Percentiles rank a stretch among this genome's conserved stretches.
phyloP scores from a whole-genome alignment of 2,888 invertebrate species.

The Noctua comes region DNA sequence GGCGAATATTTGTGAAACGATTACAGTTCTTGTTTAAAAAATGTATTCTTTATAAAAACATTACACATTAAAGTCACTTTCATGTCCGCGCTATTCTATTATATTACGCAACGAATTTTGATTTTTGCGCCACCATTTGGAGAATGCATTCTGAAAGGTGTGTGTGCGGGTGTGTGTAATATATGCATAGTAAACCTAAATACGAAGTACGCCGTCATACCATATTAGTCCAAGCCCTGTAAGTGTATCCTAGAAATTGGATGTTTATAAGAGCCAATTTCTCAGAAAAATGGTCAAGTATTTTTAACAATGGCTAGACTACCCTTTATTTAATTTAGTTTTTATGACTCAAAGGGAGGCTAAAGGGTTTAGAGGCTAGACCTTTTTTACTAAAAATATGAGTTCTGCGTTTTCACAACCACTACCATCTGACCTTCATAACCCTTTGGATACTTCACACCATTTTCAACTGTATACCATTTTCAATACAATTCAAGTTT shows the following conservation, averaged over 20 bases:
- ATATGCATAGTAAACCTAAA: background rate
- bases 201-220: background rate
- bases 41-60: background rate
- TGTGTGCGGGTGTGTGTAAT: background rate
- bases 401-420: background rate
- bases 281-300: slow-evolving; percentile 1
- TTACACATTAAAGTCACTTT: background rate
- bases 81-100: background rate
- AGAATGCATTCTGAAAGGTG: background rate
- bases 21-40: background rate
- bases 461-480: slow-evolving; percentile 3
- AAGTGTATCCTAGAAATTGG: background rate
- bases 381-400: slow-evolving; percentile 32
- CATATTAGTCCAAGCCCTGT: background rate
- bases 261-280: background rate
- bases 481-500: slow-evolving; percentile 32
- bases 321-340: slow-evolving; percentile 24
- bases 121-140: background rate
- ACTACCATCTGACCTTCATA: slow-evolving; percentile 5
- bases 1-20: background rate
- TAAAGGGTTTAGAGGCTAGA: background rate
- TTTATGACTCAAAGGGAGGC: slow-evolving; percentile 15
- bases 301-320: background rate
- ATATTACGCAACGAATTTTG: background rate
- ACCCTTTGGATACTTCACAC: background rate